Conservation (phyloP, 2,113 vertebrate species). For the Aspidoscelis tigris region DNA sequence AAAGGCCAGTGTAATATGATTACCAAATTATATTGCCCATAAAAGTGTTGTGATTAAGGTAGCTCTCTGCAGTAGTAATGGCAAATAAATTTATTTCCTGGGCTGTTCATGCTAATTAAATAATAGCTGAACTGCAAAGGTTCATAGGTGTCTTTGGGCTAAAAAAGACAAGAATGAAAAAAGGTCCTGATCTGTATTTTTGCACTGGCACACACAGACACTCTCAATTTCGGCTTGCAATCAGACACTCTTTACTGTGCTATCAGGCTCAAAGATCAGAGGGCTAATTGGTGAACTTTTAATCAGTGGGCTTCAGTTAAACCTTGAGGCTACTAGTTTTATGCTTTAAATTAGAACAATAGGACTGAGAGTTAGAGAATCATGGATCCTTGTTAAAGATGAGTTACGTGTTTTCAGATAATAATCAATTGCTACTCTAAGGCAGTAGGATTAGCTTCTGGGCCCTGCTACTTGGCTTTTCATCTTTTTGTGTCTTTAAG, state of each 20-base stretch:
- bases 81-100: constrained; percentile 31
- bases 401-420: background rate
- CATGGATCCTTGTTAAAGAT: background rate
- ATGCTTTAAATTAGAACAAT: constrained; percentile 23
- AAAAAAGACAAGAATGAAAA: background rate
- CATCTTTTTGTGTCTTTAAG: background rate
- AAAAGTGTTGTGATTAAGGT: constrained; percentile 30
- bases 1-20: constrained; percentile 2
- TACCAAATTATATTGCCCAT: constrained; percentile 33
- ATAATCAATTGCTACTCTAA: background rate
- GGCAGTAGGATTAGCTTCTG: background rate
- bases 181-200: background rate
- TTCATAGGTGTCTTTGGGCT: constrained; percentile 23
- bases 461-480: background rate
- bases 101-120: background rate
- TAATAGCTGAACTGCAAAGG: constrained; percentile 19
- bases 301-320: constrained; percentile 18
- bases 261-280: constrained; percentile 21
- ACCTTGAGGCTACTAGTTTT: constrained; percentile 16
- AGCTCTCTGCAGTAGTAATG: constrained; percentile 18
- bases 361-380: background rate
- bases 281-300: background rate
- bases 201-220: too few species aligned
- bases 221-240: background rate
- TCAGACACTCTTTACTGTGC: background rate